Percentiles rank a stretch among this genome's conserved stretches.
phyloP scores from a whole-genome alignment of 2,113 vertebrate species.

The Pogona vitticeps region DNA sequence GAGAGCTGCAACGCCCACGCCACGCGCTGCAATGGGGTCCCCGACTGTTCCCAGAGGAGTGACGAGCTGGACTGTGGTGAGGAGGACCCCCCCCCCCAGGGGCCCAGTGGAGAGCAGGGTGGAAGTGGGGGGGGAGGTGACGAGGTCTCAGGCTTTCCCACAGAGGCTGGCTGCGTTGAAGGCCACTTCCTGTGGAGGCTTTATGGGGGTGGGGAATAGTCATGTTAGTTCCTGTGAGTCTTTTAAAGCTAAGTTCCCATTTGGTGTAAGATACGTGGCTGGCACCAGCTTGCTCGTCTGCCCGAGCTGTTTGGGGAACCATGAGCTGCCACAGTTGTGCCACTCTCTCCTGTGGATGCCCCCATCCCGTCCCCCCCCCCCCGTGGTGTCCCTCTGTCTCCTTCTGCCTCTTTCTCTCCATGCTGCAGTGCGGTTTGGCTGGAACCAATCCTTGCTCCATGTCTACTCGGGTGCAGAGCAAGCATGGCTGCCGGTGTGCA shows the following conservation, averaged over 20 bases:
- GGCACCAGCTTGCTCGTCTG: too few relatives aligned
- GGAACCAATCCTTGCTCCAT: conserved; percentile 75
- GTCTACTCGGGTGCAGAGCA: conserved; percentile 71
- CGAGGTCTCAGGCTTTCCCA: neutral
- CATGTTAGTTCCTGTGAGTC: too few relatives aligned
- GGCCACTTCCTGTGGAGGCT: neutral
- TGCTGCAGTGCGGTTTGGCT: conserved; percentile 74
- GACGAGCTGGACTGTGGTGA: conserved; percentile 79
- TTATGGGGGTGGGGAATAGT: neutral
- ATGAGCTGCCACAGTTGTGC: too few relatives aligned
- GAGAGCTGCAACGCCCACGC: conserved; percentile 71
- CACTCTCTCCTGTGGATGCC: too few relatives aligned
- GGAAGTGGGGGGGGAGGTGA: fast-evolving
- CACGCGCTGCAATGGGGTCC: conserved; percentile 71
- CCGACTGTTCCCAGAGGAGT: conserved; percentile 73
- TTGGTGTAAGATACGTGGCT: too few relatives aligned
- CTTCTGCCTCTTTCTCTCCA: neutral
- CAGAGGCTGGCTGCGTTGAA: neutral
- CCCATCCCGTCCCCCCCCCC: too few relatives aligned
- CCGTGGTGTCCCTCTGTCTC: neutral
- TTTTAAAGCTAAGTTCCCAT: too few relatives aligned
- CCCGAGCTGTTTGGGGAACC: neutral
- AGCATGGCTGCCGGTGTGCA: conserved; percentile 79
- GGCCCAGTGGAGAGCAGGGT: too few relatives aligned
- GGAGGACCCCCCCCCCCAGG: neutral